These are phyloP conservation scores for Chionis minor DNA, from an alignment of 2,113 vertebrate genomes.

Conservation along the genomic window DNA sequence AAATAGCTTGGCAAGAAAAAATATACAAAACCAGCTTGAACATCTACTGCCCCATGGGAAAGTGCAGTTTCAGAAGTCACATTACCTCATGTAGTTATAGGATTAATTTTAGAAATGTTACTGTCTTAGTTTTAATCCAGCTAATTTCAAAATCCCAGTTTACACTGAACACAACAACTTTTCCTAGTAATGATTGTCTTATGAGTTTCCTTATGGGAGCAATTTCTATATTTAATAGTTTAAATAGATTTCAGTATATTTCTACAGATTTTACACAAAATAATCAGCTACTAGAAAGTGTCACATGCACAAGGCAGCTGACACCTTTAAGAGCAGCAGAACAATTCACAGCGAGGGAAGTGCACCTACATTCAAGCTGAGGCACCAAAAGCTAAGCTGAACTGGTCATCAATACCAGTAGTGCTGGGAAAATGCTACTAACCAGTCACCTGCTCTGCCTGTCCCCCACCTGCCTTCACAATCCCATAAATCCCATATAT, in stretches of 20 bases:
- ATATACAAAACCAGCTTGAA: background rate
- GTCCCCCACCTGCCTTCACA: background rate
- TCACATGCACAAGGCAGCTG: background rate
- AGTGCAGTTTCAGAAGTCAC: background rate
- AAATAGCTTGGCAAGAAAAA: background rate
- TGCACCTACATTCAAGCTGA: background rate
- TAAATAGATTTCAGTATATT: background rate
- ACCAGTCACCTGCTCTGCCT: background rate
- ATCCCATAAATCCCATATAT: background rate
- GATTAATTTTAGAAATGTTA: background rate
- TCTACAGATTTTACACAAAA: background rate
- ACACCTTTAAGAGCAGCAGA: background rate
- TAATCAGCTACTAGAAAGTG: background rate
- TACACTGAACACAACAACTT: background rate
- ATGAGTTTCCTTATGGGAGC: background rate
- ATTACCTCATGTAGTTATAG: accelerated
- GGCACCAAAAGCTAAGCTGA: background rate
- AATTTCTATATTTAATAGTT: background rate
- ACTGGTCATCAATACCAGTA: background rate
- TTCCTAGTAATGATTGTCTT: background rate
- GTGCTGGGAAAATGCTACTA: background rate
- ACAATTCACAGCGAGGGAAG: background rate
- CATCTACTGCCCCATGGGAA: background rate
- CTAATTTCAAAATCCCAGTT: background rate
- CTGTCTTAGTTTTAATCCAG: background rate